Base-by-base conservation (phyloP, 2,113 vertebrate species). In the Mustela nigripes region DNA sequence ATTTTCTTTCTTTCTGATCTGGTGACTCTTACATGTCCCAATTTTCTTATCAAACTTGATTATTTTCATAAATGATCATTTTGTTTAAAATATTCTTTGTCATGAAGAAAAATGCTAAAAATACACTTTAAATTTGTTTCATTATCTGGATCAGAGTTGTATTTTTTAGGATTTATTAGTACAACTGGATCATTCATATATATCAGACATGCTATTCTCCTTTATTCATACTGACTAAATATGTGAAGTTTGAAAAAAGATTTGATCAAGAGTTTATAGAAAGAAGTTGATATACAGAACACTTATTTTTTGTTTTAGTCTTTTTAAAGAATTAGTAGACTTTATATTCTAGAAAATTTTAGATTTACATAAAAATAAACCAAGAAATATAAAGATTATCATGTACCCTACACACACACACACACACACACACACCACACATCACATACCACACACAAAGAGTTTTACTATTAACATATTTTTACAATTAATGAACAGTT, bases 151-250 rank as follows among this genome's bases (percentile, higher is more conserved):
- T 50, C 85, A 84, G 50, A 97, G 76, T 87, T 97, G 94, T 93
- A 97, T 92, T 95, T 93, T 78, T 16, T 58, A 97, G 81, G 63
- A 88, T 14, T 88, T 97, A 93, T 89, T 97, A 4, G 36, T 95
- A 88, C 89, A 98, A 74, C 91, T 98, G 95, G 81, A 79, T 31
- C 33, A 92, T 88, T 95, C 63, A 96, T 21, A 67, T 92, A 62
- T 86, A 94, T 97, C 91, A 97, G 65, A 26, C 87, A 28, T 67
- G 4, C 1, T 26, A 91, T 95, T 95, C 87, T 78, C 53, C 60
- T 45, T 65, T 48, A 26, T 76, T 97, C 86, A 76, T 33, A 26
- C 63, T 89, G 36, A 60, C 76, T 0, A 4, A 95, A 69, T 62
- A 87, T 33, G 33, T 80, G 50, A n/a, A 56, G 78, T n/a, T 80